A percentile compares a stretch with the other conserved stretches of the same genome.
These are phyloP conservation scores for Bembecia ichneumoniformis DNA, from an alignment of 2,888 invertebrate species.

Conservation along the genomic window DNA sequence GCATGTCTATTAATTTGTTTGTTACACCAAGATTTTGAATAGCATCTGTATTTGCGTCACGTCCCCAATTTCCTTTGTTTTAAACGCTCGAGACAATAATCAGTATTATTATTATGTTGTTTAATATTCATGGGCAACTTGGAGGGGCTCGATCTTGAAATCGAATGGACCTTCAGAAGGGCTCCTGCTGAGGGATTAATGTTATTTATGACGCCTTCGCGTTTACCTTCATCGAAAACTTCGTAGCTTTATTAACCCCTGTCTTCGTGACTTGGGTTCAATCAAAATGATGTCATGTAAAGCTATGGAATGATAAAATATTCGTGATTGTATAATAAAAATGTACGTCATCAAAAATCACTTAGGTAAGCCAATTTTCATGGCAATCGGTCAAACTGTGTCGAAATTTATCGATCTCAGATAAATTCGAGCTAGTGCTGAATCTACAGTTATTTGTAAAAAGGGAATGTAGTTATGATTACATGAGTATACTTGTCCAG, in stretches of 20 bases:
- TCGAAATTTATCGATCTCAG: no score
- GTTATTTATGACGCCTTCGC: constrained; percentile 19
- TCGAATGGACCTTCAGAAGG: constrained; percentile 21
- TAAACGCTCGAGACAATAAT: constrained; percentile 53
- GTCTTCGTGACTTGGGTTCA: no score
- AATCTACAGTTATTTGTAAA: no score
- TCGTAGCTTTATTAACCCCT: neutral
- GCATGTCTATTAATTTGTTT: neutral
- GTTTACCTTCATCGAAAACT: neutral
- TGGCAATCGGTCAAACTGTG: no score
- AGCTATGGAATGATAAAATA: no score
- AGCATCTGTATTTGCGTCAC: constrained; percentile 35
- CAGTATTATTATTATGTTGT: constrained; percentile 45
- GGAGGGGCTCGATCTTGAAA: constrained; percentile 18
- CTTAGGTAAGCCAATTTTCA: no score
- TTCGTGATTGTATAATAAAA: no score
- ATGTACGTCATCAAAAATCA: no score
- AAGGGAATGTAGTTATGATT: no score
- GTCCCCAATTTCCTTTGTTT: constrained; percentile 45
- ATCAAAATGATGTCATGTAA: no score
- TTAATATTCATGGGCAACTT: constrained; percentile 34
- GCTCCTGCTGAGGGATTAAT: constrained; percentile 23
- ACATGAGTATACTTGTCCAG: no score
- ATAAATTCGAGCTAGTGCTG: no score
- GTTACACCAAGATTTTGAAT: neutral